Conservation (phyloP, 2,888 invertebrate genomes). For the Pilophorus perplexus region DNA sequence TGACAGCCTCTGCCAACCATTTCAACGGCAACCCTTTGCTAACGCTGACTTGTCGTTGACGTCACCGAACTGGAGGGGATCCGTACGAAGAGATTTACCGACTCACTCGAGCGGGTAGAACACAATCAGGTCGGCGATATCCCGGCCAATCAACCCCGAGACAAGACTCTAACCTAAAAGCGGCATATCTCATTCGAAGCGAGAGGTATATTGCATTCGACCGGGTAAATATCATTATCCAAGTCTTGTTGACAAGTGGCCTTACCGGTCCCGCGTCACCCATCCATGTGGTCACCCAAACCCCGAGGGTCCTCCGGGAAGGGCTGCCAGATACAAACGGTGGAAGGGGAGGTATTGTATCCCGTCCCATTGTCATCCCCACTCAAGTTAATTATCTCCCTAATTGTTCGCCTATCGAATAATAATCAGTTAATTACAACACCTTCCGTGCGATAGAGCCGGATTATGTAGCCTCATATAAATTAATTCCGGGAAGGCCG, state of each 20-base stretch:
- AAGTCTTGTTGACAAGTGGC: conserved; percentile 31
- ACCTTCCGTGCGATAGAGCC: conserved; percentile 32
- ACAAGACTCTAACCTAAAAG: not conserved
- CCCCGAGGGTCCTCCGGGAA: conserved; percentile 5
- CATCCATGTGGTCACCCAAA: conserved; percentile 27
- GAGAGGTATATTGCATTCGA: conserved; percentile 22
- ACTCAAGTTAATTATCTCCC: conserved; percentile 36
- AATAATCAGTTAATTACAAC: conserved; percentile 38
- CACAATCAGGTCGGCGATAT: conserved; percentile 2
- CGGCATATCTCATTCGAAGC: conserved; percentile 4
- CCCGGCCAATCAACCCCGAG: not conserved
- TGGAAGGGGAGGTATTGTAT: not conserved
- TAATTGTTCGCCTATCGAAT: conserved; percentile 37
- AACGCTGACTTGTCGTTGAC: too few species aligned
- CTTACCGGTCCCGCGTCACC: not conserved
- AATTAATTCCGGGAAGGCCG: conserved; percentile 15
- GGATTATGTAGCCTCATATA: conserved; percentile 27
- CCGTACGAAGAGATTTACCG: too few species aligned
- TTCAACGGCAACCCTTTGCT: too few species aligned
- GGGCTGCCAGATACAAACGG: not conserved
- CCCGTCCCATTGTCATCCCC: conserved; percentile 29
- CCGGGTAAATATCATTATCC: conserved; percentile 36
- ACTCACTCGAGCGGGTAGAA: conserved; percentile 1
- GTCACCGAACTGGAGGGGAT: too few species aligned
- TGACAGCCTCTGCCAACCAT: too few species aligned